Conservation (phyloP, 2,113 vertebrate species). For the Ochotona princeps region DNA sequence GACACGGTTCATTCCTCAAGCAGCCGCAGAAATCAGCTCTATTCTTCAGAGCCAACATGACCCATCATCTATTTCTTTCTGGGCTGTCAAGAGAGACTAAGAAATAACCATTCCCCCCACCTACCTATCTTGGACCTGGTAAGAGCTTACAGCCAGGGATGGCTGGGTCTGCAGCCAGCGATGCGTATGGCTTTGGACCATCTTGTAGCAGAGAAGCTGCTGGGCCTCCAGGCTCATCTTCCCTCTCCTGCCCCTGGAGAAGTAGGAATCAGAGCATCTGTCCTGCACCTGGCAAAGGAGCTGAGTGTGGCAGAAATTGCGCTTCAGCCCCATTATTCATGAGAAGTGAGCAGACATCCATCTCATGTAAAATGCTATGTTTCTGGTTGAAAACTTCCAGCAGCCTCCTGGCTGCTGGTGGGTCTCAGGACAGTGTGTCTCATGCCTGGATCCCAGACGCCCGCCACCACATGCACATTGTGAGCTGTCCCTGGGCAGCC, state of each 20-base stretch:
- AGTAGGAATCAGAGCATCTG: not conserved
- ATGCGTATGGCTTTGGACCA: not conserved
- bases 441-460: too few species aligned
- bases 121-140: not conserved
- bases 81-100: not conserved
- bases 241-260: not conserved
- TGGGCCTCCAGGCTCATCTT: not conserved
- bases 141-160: not conserved
- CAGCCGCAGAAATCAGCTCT: not conserved
- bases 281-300: not conserved
- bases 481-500: too few species aligned
- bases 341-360: not conserved
- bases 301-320: not conserved
- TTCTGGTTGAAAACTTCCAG: too few species aligned
- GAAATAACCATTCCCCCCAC: not conserved
- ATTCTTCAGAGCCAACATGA: constrained; percentile 7
- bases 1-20: not conserved
- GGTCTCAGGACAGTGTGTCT: too few species aligned
- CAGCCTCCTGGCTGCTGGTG: too few species aligned
- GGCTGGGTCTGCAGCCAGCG: not conserved
- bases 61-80: not conserved
- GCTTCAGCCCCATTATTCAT: not conserved
- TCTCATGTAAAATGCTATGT: not conserved
- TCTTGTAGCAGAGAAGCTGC: not conserved
- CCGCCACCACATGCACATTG: too few species aligned